Evolutionary conservation across 2,113 vertebrate species (phyloP), one percentile per base, ranked within the genome.

Genomic region (Tyto alba): DNA sequence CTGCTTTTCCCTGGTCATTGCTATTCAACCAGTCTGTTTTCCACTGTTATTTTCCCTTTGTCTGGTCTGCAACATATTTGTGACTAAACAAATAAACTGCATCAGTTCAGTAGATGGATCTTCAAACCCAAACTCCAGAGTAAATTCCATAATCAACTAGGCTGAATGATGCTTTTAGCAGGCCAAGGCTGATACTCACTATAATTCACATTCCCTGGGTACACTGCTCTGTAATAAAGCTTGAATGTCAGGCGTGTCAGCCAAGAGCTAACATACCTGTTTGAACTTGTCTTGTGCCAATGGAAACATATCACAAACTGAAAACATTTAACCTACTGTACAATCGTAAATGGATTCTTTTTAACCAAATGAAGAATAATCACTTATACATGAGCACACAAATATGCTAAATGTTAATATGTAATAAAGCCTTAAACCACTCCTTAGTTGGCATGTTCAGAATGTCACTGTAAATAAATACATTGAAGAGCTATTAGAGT

Each of bases 211-310:
- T 88, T 98, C 98, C 98, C 97, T 93, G 93, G 96, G 94, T 95
- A 85, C 59, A 26, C 71, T 22, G 90, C 90, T 96, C 94, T 16
- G 17, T 94, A 97, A 98, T 98, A 97, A 98, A 98, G 98, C 96
- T 87, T 92, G 95, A 98, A 98, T 97, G 97, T 98, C 97, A 97
- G 94, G 85, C 95, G 56, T 95, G 95, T 97, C 95, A 84, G 96
- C 98, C 97, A 97, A 96, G 92, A 98, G 95, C 98, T 96, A 93
- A 96, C 96, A 89, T 97, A 98, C 97, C 98, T 98, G 97, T 97
- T 96, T 97, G 97, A 98, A 97, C 96, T 91, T 97, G 95, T 97
- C 97, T 77, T 88, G 93, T 97, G 98, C 97, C 97, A 97, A 96
- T 90, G 93, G 98, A 97, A 98, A 97, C 96, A 96, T 15, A 55